Percentiles rank a stretch among this genome's conserved stretches.
Conservation (phyloP, 2,113 vertebrate species). For the Engraulis encrasicolus region DNA sequence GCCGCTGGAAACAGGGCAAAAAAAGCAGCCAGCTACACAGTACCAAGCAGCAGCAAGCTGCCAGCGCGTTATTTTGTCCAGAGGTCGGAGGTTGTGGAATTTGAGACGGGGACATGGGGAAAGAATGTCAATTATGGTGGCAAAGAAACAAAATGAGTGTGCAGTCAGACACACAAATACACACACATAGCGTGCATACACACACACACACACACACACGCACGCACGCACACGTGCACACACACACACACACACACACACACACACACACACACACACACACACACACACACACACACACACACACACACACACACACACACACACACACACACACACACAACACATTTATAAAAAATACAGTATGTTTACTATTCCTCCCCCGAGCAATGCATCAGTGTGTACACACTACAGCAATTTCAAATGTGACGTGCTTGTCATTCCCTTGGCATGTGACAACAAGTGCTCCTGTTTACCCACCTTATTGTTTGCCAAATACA, state of each 20-base stretch:
- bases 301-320: neutral
- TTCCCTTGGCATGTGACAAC: neutral
- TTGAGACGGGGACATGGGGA: neutral
- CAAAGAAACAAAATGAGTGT: neutral
- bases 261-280: neutral
- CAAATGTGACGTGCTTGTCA: neutral
- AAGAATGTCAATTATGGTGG: neutral
- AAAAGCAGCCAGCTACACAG: no score
- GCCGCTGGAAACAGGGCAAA: neutral
- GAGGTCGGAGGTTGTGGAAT: neutral
- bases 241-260: neutral
- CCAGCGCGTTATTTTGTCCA: neutral
- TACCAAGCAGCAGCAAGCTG: neutral
- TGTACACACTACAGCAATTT: slow-evolving; percentile 7
- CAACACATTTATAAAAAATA: neutral
- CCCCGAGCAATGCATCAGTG: neutral
- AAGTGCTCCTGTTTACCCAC: slow-evolving; percentile 71
- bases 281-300: neutral
- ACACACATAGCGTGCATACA: neutral
- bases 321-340: neutral
- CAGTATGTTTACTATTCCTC: neutral
- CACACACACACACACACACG: neutral
- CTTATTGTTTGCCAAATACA: slow-evolving; percentile 97
- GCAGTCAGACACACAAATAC: neutral
- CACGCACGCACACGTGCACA: neutral